Evolutionary conservation across 2,797 vertebrate genomes (phyloP).

Genomic region (Adrianichthys oophorus): DNA sequence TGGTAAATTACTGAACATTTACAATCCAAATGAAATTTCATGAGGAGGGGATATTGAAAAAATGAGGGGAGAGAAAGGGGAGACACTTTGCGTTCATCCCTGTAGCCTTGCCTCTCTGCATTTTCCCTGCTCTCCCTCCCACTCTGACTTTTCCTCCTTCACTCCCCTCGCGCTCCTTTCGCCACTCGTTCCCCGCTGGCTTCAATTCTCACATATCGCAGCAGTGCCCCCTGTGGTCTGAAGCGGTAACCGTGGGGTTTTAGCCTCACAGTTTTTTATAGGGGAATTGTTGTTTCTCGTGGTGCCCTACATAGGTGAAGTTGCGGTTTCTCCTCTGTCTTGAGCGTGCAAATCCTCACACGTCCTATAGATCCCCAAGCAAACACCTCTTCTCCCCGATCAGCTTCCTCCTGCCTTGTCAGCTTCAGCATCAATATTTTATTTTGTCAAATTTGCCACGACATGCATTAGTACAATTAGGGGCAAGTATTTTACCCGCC

Average conservation of each 20-base stretch:
- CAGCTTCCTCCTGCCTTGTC: constrained; percentile 52
- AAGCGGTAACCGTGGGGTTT: constrained; percentile 31
- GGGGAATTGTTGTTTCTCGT: constrained; percentile 16
- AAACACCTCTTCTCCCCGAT: constrained; percentile 67
- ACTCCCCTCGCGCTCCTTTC: constrained; percentile 8
- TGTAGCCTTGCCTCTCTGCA: constrained; percentile 74
- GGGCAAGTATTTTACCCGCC: constrained; percentile 66
- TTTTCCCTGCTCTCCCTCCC: constrained; percentile 52
- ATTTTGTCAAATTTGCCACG: constrained; percentile 77
- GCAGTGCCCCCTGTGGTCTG: constrained; percentile 83
- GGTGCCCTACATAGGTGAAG: constrained; percentile 5
- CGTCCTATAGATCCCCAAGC: constrained; percentile 65
- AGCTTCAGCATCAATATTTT: constrained; percentile 73
- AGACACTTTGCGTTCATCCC: constrained; percentile 73
- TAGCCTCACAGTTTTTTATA: constrained; percentile 27
- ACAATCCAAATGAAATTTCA: constrained; percentile 90
- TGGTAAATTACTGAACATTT: constrained; percentile 88
- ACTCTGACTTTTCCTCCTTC: constrained; percentile 14
- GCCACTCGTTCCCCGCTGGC: constrained; percentile 24
- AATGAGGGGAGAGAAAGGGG: constrained; percentile 60
- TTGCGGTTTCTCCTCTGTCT: constrained; percentile 24
- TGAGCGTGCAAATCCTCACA: constrained; percentile 64
- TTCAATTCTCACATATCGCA: constrained; percentile 70
- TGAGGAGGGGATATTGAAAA: constrained; percentile 82
- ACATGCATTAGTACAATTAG: constrained; percentile 79